Conservation (phyloP, 2,888 invertebrate genomes). For the Eubasilissa splendida region DNA sequence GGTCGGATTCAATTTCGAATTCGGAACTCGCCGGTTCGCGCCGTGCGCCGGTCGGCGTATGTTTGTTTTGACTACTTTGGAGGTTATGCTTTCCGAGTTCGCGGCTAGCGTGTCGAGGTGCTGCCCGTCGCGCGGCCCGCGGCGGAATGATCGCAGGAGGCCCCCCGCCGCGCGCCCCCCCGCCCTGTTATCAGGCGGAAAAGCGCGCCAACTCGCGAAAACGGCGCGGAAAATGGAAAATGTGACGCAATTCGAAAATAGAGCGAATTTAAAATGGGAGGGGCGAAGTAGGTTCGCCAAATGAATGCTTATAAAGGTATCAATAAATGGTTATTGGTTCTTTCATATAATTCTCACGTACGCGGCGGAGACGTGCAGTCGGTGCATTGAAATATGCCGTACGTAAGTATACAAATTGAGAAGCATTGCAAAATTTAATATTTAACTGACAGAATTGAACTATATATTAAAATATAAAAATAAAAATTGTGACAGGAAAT, state of each 20-base stretch:
- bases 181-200: constrained; percentile 58
- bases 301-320: neutral
- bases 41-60: constrained; percentile 30
- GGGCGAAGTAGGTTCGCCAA: neutral
- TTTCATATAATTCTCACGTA: too few relatives aligned
- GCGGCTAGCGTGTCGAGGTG: constrained; percentile 60
- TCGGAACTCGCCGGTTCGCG: constrained; percentile 28
- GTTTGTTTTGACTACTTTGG: constrained; percentile 41
- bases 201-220: constrained; percentile 46
- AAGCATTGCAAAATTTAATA: too few relatives aligned
- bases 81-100: constrained; percentile 41
- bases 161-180: constrained; percentile 60
- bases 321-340: too few relatives aligned
- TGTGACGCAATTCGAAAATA: constrained; percentile 37
- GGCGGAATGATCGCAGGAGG: constrained; percentile 63
- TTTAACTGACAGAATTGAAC: too few relatives aligned
- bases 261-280: constrained; percentile 25
- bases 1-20: constrained; percentile 27
- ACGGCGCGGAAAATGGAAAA: constrained; percentile 31
- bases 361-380: too few relatives aligned
- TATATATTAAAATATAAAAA: too few relatives aligned
- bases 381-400: too few relatives aligned
- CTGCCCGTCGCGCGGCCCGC: constrained; percentile 66
- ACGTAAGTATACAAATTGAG: too few relatives aligned
- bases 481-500: too few relatives aligned